Conservation (phyloP, 2,888 invertebrate genomes). For the Melanostoma mellinum region DNA sequence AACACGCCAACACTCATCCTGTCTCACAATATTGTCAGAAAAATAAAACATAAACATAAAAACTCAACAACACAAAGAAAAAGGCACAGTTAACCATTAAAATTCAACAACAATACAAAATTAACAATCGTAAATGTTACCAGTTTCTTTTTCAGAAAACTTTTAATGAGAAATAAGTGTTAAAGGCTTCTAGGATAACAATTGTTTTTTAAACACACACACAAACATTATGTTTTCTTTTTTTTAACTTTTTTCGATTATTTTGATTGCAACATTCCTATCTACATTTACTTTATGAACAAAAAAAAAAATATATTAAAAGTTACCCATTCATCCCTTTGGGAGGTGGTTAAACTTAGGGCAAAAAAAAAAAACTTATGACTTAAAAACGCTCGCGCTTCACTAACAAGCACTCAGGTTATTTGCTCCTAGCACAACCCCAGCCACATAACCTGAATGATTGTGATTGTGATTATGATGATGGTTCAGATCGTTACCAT, state of each 20-base stretch:
- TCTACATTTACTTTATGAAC: not conserved
- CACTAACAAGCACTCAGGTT: constrained; percentile 81
- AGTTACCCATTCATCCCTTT: not conserved
- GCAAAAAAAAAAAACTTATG: not conserved
- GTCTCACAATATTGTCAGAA: too few relatives aligned
- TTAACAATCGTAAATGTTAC: not conserved
- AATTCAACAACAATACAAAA: not conserved
- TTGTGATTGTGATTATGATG: constrained; percentile 76
- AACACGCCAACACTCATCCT: too few relatives aligned
- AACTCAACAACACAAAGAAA: not conserved
- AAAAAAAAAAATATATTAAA: constrained; percentile 1
- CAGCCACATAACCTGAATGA: constrained; percentile 80
- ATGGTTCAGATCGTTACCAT: constrained; percentile 67
- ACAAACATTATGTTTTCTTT: not conserved
- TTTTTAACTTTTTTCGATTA: not conserved
- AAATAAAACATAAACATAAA: too few relatives aligned
- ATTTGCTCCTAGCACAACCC: constrained; percentile 80
- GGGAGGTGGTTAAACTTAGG: not conserved
- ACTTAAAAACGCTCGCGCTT: constrained; percentile 26
- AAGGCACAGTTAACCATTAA: constrained; percentile 10
- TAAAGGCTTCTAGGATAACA: constrained; percentile 1
- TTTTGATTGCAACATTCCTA: constrained; percentile 30
- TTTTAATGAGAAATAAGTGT: not conserved
- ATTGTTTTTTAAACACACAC: not conserved
- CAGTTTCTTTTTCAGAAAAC: not conserved